Percentiles rank a stretch among this genome's conserved stretches.
Conservation (phyloP, 2,797 vertebrate genomes). For the Falco peregrinus region DNA sequence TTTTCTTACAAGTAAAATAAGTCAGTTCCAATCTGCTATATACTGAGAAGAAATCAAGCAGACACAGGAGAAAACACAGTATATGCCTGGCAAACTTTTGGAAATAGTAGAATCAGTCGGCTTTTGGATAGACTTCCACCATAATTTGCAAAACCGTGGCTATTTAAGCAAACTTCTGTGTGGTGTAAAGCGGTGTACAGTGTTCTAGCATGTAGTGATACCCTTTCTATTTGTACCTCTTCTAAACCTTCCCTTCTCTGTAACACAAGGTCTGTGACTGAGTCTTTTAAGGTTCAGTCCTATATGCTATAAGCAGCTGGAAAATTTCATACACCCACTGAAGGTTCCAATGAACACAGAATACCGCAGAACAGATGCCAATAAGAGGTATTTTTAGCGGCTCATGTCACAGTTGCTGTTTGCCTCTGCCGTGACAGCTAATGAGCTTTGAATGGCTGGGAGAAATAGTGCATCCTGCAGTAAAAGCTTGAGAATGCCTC, state of each 20-base stretch:
- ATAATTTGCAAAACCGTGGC: not conserved
- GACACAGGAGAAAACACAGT: not conserved
- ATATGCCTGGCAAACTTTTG: not conserved
- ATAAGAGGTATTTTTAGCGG: conserved; percentile 76
- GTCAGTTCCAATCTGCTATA: not conserved
- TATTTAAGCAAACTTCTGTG: not conserved
- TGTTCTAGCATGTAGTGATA: not conserved
- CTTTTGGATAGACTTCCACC: not conserved
- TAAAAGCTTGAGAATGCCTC: conserved; percentile 39
- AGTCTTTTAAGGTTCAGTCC: conserved; percentile 46
- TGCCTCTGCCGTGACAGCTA: conserved; percentile 68
- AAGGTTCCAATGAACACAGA: conserved; percentile 75
- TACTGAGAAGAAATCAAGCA: not conserved
- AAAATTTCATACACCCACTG: conserved; percentile 74
- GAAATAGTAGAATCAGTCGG: not conserved
- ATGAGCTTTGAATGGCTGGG: conserved; percentile 61
- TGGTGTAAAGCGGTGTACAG: not conserved
- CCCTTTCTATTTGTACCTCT: not conserved
- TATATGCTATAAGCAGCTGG: conserved; percentile 72
- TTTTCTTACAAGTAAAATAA: not conserved
- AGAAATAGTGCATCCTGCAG: conserved; percentile 44
- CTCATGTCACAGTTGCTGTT: conserved; percentile 72
- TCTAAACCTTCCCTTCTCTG: not conserved
- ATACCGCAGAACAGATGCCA: conserved; percentile 69
- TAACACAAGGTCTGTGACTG: not conserved